Evolutionary conservation across 2,888 invertebrate species (phyloP).

Genomic region (Apamea monoglypha): DNA sequence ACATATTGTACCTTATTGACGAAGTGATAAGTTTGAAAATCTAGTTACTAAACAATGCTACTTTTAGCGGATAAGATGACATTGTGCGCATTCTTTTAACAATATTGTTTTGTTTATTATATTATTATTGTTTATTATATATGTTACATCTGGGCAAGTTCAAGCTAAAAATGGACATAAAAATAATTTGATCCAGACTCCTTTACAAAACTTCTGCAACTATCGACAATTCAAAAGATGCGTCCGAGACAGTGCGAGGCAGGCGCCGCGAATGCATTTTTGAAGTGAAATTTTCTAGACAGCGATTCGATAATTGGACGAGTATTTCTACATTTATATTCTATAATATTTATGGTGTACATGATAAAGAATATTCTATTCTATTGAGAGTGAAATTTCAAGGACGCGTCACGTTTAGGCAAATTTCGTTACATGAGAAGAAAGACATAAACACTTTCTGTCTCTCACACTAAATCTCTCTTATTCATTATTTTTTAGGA

Average conservation of each 20-base stretch:
- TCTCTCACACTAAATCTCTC: neutral
- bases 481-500: too few species aligned
- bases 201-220: conserved; percentile 3
- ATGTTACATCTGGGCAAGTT: conserved; percentile 31
- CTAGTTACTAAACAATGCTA: conserved; percentile 32
- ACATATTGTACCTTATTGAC: conserved; percentile 28
- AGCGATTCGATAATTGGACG: neutral
- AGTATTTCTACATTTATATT: neutral
- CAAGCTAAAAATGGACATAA: neutral
- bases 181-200: conserved; percentile 10
- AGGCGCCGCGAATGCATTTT: neutral
- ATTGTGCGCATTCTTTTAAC: conserved; percentile 53
- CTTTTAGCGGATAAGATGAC: conserved; percentile 30
- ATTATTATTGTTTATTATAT: too few species aligned
- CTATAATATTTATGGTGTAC: too few species aligned
- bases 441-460: neutral
- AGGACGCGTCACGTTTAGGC: neutral
- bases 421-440: neutral
- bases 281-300: neutral
- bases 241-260: neutral
- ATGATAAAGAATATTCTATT: too few species aligned
- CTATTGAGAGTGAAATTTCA: neutral
- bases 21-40: conserved; percentile 30
- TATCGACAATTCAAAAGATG: neutral
- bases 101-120: too few species aligned